These are phyloP conservation scores for Myotis davidii DNA, from an alignment of 2,113 vertebrate genomes.

Conservation along the genomic window DNA sequence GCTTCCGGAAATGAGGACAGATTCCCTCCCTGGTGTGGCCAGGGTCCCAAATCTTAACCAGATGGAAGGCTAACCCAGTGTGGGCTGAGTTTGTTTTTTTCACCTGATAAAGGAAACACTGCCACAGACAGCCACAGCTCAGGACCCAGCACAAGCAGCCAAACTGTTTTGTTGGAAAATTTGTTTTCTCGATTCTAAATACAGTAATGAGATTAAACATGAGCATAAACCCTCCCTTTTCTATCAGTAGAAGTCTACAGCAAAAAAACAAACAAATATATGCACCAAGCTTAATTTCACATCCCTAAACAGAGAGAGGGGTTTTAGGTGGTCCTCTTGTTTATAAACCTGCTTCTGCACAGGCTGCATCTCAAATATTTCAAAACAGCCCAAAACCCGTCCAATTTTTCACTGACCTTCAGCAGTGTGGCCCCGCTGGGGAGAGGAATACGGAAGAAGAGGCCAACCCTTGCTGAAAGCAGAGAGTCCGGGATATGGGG, in stretches of 20 bases:
- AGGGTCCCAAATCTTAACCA: not conserved
- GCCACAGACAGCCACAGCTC: not conserved
- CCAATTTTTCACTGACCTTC: not conserved
- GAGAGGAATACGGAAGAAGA: no score
- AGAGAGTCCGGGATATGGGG: no score
- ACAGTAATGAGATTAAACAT: not conserved
- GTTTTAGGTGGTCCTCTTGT: not conserved
- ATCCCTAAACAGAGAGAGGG: not conserved
- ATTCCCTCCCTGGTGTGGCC: not conserved
- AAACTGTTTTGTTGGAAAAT: conserved; percentile 21
- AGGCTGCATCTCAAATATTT: not conserved
- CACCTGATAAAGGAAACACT: not conserved
- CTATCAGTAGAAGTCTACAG: not conserved
- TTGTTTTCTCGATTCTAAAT: not conserved
- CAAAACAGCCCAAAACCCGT: not conserved
- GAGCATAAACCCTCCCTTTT: not conserved
- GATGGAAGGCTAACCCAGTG: not conserved
- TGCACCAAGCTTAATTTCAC: not conserved
- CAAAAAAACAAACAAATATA: not conserved
- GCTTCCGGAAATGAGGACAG: not conserved
- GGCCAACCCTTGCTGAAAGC: no score
- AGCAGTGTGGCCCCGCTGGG: no score
- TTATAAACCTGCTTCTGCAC: not conserved
- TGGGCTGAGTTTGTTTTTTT: not conserved
- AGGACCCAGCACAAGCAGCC: not conserved